Base-by-base conservation (phyloP, 2,888 invertebrate genomes). In the Thysanoteuthis rhombus region DNA sequence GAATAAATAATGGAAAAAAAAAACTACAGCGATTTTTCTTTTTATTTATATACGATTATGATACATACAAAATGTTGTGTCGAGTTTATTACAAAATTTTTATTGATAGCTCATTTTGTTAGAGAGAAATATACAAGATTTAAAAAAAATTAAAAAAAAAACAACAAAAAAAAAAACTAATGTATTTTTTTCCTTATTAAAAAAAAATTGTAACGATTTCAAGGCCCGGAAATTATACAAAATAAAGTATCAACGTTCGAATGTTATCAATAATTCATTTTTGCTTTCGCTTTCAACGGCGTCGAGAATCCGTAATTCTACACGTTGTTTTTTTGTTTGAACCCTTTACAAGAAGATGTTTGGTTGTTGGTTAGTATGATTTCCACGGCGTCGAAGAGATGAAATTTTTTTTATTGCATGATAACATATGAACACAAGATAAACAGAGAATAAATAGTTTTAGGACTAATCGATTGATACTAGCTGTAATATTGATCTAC, bases 21-120 rank as follows among this genome's bases (percentile, higher is more conserved):
- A 58, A 58, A 58, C 28, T 32, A 75, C n/a, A 75, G n/a, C n/a
- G n/a, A 75, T n/a, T 75, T 36, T 75, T 75, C 19, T 75, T 36
- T 75, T 75, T 75, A 75, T 75, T 75, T 75, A 75, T 75, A 75
- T 75, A 75, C 75, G 75, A 75, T 75, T 75, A 75, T 75, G 75
- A 36, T 75, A 75, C 75, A 75, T 75, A 75, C 75, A 75, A 75
- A 75, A 75, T 16, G 8, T 12, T n/a, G 8, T n/a, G n/a, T 75
- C 75, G 75, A n/a, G 10, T 75, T 36, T n/a, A 36, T 75, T 16
- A 16, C n/a, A n/a, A 12, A 1, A 75, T 0, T n/a, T 36, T 75
- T 10, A n/a, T 75, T 58, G 28, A 58, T 75, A n/a, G 75, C 10
- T 75, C 2, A 22, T 2, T n/a, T 75, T 75, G n/a, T 75, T 75